These are phyloP conservation scores for Drosophila incognita DNA, from an alignment of 2,888 invertebrate species.

Conservation along the genomic window DNA sequence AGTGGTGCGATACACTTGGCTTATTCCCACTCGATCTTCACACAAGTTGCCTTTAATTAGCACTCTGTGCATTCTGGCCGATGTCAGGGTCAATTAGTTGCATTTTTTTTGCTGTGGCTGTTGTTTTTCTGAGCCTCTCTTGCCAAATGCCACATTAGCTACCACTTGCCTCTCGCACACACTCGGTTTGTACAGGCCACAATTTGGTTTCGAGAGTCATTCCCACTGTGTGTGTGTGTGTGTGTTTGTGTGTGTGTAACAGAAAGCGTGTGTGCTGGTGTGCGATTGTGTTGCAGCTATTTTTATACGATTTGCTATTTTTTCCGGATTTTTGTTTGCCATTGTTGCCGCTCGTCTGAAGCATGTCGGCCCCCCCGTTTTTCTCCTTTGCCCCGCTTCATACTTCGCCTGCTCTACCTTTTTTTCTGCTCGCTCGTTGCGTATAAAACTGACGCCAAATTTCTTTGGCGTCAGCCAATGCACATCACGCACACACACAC, in stretches of 20 bases:
- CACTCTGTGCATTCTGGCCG: not conserved
- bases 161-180: constrained; percentile 14
- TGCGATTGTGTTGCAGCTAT: constrained; percentile 53
- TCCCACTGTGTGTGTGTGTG: constrained; percentile 14
- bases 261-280: constrained; percentile 12
- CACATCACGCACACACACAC: constrained; percentile 39
- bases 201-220: constrained; percentile 19
- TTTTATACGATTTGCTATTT: constrained; percentile 77
- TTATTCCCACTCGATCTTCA: constrained; percentile 3
- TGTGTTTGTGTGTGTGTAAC: not conserved
- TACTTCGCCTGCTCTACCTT: constrained; percentile 16
- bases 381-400: constrained; percentile 2
- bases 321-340: constrained; percentile 76
- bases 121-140: constrained; percentile 18
- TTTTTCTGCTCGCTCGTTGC: constrained; percentile 42
- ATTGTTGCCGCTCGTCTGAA: constrained; percentile 62
- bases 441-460: constrained; percentile 79
- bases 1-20: not conserved
- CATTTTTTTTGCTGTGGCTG: not conserved
- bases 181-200: constrained; percentile 16
- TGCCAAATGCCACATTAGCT: constrained; percentile 67
- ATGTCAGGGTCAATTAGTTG: constrained; percentile 19
- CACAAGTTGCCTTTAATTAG: constrained; percentile 38
- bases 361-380: not conserved
- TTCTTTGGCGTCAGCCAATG: constrained; percentile 78